Conservation (phyloP, 1,140 invertebrate species). For the Zeugodacus cucurbitae region DNA sequence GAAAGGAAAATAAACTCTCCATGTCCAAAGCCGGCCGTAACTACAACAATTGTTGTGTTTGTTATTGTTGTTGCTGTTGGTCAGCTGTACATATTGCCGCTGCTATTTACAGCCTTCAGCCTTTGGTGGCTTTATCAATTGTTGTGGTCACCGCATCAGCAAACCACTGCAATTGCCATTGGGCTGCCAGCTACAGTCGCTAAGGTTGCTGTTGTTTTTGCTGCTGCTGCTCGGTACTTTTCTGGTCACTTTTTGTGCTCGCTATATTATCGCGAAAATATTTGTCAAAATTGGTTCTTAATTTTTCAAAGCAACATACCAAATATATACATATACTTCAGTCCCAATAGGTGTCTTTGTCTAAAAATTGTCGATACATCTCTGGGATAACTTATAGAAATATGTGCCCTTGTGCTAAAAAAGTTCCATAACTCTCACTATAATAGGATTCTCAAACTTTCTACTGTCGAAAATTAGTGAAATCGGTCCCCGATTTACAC, state of each 20-base stretch:
- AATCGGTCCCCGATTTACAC: too few relatives aligned
- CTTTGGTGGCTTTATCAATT: constrained; percentile 14
- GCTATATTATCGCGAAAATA: too few relatives aligned
- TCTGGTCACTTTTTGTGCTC: neutral
- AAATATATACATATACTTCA: too few relatives aligned
- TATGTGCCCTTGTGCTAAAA: too few relatives aligned
- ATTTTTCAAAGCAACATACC: too few relatives aligned
- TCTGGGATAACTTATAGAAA: too few relatives aligned
- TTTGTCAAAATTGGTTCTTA: too few relatives aligned
- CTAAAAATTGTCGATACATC: neutral
- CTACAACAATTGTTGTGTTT: neutral
- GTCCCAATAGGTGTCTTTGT: neutral
- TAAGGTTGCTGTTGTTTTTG: neutral
- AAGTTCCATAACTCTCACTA: too few relatives aligned
- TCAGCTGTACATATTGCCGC: too few relatives aligned
- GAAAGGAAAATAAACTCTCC: neutral
- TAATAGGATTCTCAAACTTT: too few relatives aligned
- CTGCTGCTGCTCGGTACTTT: neutral
- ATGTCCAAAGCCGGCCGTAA: neutral
- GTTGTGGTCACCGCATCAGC: neutral
- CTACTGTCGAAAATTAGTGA: too few relatives aligned
- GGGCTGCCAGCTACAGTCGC: neutral
- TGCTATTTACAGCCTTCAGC: neutral
- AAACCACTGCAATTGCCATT: neutral
- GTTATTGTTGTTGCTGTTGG: neutral